Evolutionary conservation across 2,888 invertebrate genomes (phyloP).

Genomic region (Eupsilia transversa): DNA sequence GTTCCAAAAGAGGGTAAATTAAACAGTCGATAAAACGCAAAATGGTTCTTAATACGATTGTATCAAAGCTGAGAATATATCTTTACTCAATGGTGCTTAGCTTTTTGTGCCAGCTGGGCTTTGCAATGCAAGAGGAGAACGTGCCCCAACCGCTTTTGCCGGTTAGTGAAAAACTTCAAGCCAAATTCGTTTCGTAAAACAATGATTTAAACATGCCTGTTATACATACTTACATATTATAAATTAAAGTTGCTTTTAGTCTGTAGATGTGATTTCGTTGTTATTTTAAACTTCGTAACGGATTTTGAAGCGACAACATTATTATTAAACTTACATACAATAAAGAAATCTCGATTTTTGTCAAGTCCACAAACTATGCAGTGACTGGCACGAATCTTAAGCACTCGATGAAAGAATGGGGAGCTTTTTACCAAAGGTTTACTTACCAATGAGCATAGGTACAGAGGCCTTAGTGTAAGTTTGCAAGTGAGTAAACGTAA

Average conservation of each 20-base stretch:
- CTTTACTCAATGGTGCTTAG: conserved; percentile 70
- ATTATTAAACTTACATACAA: too few relatives aligned
- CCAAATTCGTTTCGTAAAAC: conserved; percentile 72
- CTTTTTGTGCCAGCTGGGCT: conserved; percentile 74
- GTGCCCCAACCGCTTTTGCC: conserved; percentile 88
- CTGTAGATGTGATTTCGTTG: too few relatives aligned
- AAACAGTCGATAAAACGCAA: conserved; percentile 71
- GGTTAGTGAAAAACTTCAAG: conserved; percentile 81
- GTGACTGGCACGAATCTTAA: conserved; percentile 14
- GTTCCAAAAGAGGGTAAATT: conserved; percentile 78
- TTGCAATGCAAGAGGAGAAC: conserved; percentile 87
- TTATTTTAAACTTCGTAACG: too few relatives aligned
- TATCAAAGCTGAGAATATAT: conserved; percentile 78
- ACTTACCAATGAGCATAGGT: conserved; percentile 1
- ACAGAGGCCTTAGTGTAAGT: too few relatives aligned
- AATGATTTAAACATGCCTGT: conserved; percentile 56
- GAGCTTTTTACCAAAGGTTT: background rate
- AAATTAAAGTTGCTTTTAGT: background rate
- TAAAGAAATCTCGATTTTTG: background rate
- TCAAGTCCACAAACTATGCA: background rate
- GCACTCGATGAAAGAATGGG: background rate
- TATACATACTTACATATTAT: too few relatives aligned
- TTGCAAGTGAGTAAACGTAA: too few relatives aligned
- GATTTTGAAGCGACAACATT: too few relatives aligned
- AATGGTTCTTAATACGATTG: conserved; percentile 78